Evolutionary conservation across 2,113 vertebrate genomes (phyloP).

Genomic region (Thalassoma bifasciatum): DNA sequence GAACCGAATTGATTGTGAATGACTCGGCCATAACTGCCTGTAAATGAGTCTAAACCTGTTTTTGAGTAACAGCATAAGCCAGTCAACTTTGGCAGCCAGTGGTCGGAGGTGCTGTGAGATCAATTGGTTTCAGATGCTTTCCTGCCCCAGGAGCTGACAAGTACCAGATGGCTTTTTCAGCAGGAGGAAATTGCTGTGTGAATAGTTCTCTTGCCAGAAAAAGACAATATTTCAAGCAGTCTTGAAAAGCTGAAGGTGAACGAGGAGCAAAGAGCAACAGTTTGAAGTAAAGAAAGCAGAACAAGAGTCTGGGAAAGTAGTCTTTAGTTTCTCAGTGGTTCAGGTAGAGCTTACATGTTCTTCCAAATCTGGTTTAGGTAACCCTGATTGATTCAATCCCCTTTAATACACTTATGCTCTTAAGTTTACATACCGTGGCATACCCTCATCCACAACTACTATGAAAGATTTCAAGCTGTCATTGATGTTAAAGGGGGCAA

Average conservation of each 20-base stretch:
- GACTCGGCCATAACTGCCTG: constrained; percentile 8
- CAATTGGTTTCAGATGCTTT: constrained; percentile 43
- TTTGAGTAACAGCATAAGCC: constrained; percentile 13
- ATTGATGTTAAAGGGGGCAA: no score
- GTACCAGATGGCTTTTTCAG: constrained; percentile 47
- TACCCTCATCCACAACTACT: no score
- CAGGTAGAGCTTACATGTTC: neutral
- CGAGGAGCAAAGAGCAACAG: neutral
- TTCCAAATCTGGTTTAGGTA: no score
- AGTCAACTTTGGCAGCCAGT: constrained; percentile 34
- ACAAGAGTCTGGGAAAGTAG: neutral
- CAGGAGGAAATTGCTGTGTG: constrained; percentile 31
- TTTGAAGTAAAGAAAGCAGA: neutral
- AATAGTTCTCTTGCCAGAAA: constrained; percentile 18
- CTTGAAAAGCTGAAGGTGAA: constrained; percentile 9
- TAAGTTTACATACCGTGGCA: no score
- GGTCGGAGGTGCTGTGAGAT: constrained; percentile 50
- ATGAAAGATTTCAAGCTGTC: no score
- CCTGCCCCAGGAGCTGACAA: constrained; percentile 29
- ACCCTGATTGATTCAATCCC: no score
- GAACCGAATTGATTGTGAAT: constrained; percentile 13
- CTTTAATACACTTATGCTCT: no score
- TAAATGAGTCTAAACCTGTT: constrained; percentile 8
- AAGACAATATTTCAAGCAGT: constrained; percentile 24
- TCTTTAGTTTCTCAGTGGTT: neutral